These are phyloP conservation scores for Mimumesa dahlbomi DNA, from an alignment of 2,888 invertebrate species.

Conservation along the genomic window DNA sequence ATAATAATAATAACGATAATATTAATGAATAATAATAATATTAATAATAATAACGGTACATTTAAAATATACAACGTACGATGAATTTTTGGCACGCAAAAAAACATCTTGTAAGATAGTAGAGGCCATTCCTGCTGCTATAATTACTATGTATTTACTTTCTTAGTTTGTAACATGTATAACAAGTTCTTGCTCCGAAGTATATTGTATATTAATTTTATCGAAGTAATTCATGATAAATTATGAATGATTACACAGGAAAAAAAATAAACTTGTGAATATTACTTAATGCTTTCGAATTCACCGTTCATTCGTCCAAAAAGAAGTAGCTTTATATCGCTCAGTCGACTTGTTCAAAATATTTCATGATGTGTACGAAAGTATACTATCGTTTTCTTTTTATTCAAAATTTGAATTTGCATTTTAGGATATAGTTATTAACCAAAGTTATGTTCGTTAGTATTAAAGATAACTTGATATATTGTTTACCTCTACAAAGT, in stretches of 20 bases:
- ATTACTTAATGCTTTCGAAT: conserved; percentile 52
- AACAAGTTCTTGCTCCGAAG: conserved; percentile 76
- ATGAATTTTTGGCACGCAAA: conserved; percentile 76
- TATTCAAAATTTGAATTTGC: no score
- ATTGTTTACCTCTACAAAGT: no score
- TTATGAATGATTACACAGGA: conserved; percentile 76
- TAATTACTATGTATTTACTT: conserved; percentile 76
- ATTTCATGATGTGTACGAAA: no score
- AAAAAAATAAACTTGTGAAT: conserved; percentile 73
- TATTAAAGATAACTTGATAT: no score
- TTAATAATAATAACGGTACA: conserved; percentile 66
- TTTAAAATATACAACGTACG: conserved; percentile 60
- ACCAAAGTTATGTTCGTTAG: no score
- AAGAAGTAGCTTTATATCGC: no score
- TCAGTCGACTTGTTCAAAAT: no score
- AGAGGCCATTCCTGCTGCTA: conserved; percentile 79
- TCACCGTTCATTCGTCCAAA: no score
- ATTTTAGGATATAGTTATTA: no score
- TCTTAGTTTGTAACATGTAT: conserved; percentile 77
- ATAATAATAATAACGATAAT: conserved; percentile 70
- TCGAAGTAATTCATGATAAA: conserved; percentile 77
- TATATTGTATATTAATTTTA: conserved; percentile 80
- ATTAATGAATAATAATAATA: conserved; percentile 66
- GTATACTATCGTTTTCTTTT: no score
- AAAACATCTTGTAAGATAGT: conserved; percentile 79